A percentile compares a stretch with the other conserved stretches of the same genome.
phyloP scores from a whole-genome alignment of 1,140 invertebrate species.

The Hesperophylax magnus region DNA sequence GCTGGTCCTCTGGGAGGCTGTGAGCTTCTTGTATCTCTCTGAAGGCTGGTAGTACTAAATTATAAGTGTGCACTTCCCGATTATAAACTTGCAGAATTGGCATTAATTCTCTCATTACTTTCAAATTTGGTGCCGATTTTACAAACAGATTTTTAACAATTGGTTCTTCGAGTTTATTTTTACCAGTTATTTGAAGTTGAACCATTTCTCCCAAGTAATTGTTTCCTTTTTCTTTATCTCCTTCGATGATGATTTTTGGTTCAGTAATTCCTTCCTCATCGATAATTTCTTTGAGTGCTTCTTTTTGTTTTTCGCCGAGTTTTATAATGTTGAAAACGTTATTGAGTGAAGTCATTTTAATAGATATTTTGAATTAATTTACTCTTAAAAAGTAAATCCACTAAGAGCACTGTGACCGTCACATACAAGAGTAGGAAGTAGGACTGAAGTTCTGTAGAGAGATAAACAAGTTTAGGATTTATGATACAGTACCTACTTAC shows the following conservation, averaged over 20 bases:
- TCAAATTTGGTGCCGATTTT: conserved; percentile 1
- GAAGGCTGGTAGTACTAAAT: neutral
- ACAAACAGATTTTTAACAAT: conserved; percentile 15
- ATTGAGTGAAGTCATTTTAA: too few relatives aligned
- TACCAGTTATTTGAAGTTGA: conserved; percentile 3
- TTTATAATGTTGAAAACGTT: neutral
- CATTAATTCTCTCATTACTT: neutral
- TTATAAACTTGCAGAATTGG: neutral
- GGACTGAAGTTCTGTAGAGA: too few relatives aligned
- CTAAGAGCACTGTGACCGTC: too few relatives aligned
- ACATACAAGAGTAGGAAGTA: too few relatives aligned
- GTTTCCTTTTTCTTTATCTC: conserved; percentile 14
- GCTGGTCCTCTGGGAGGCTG: neutral
- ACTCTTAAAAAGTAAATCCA: too few relatives aligned
- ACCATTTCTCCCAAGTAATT: conserved; percentile 28
- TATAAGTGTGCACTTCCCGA: conserved; percentile 17
- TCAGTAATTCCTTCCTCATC: neutral
- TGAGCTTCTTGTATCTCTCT: neutral
- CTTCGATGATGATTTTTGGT: neutral
- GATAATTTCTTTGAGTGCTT: neutral
- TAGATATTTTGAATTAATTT: too few relatives aligned
- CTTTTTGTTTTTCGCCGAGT: neutral
- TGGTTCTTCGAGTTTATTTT: conserved; percentile 1
- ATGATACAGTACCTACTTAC: too few relatives aligned
- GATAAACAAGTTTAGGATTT: too few relatives aligned